phyloP scores from a whole-genome alignment of 2,888 invertebrate species.

The Incurvaria masculella region DNA sequence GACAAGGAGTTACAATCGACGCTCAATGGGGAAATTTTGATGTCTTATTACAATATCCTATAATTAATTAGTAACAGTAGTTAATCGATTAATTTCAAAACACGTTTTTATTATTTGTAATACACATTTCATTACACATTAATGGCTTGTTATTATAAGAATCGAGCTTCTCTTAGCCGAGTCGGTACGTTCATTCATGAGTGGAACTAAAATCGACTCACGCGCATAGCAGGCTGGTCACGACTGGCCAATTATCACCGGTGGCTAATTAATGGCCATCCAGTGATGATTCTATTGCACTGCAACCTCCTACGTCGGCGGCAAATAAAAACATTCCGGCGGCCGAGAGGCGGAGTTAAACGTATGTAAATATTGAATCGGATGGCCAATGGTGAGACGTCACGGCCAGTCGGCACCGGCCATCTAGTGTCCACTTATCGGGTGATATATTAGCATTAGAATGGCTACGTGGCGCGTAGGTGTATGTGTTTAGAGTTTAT shows the following conservation, averaged over 20 bases:
- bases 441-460: conserved; percentile 56
- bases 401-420: not conserved
- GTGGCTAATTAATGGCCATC: not conserved
- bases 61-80: too few relatives aligned
- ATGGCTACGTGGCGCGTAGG: conserved; percentile 27
- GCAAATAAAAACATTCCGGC: not conserved
- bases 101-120: too few relatives aligned
- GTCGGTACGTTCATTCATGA: too few relatives aligned
- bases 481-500: not conserved
- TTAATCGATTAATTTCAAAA: too few relatives aligned
- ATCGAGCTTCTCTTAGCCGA: too few relatives aligned
- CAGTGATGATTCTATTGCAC: not conserved
- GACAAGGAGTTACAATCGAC: too few relatives aligned
- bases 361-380: not conserved
- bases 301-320: not conserved
- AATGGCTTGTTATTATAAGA: too few relatives aligned
- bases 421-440: not conserved
- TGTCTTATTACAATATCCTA: too few relatives aligned
- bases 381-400: not conserved
- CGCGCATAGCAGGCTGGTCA: not conserved
- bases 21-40: too few relatives aligned
- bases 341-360: not conserved
- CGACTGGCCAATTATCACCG: not conserved
- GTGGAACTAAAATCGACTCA: not conserved
- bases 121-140: too few relatives aligned